phyloP scores from a whole-genome alignment of 2,888 invertebrate genomes.

The Gymnocheta viridis region DNA sequence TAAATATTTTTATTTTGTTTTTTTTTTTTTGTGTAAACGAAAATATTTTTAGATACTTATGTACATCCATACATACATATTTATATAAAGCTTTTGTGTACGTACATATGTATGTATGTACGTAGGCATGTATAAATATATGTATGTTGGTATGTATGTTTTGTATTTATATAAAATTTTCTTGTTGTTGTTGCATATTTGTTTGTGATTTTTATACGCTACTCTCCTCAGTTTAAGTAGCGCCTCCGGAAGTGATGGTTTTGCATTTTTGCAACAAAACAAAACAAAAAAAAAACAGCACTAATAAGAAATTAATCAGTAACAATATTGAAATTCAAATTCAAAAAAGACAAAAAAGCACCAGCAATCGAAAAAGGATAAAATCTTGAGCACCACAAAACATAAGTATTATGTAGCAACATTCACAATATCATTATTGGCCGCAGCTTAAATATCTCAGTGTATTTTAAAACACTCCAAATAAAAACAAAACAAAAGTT shows the following conservation, averaged over 20 bases:
- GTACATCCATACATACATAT: conserved; percentile 19
- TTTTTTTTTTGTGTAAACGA: conserved; percentile 41
- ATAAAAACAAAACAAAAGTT: background rate
- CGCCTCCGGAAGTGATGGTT: conserved; percentile 82
- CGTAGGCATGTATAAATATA: background rate
- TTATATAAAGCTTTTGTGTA: conserved; percentile 12
- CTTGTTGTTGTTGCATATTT: conserved; percentile 38
- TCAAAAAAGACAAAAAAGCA: conserved; percentile 4
- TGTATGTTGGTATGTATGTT: too few species aligned
- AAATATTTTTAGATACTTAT: conserved; percentile 18
- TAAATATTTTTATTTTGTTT: conserved; percentile 43
- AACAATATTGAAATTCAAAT: conserved; percentile 22
- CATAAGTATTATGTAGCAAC: background rate
- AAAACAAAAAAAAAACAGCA: conserved; percentile 51
- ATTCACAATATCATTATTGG: background rate
- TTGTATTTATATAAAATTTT: background rate
- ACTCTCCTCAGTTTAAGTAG: conserved; percentile 80
- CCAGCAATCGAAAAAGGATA: background rate
- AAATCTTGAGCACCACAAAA: conserved; percentile 11
- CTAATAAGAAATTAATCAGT: conserved; percentile 40
- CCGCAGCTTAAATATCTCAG: conserved; percentile 23
- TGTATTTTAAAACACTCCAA: conserved; percentile 17
- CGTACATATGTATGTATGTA: background rate
- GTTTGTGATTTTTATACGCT: conserved; percentile 61
- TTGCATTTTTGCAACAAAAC: conserved; percentile 72